Conservation (phyloP, 2,113 vertebrate genomes). For the Microcebus lehilahytsara region DNA sequence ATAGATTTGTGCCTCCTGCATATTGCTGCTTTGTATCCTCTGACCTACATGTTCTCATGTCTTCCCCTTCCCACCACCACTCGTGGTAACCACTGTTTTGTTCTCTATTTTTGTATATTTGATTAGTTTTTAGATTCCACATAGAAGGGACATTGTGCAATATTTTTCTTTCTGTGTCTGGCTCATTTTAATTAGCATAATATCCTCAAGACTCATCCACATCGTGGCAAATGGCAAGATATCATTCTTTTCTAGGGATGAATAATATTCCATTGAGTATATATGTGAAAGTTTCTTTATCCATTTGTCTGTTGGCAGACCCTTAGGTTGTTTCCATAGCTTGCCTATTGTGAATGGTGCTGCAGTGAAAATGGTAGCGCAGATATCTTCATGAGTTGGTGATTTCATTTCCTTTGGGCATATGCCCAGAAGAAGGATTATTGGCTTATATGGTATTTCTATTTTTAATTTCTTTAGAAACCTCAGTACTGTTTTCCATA, state of each 20-base stretch:
- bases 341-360: not conserved
- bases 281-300: not conserved
- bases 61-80: not conserved
- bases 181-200: not conserved
- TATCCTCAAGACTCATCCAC: not conserved
- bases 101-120: not conserved
- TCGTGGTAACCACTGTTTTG: not conserved
- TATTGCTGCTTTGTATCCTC: not conserved
- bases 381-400: not conserved
- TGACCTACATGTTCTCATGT: not conserved
- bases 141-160: not conserved
- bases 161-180: not conserved
- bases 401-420: not conserved
- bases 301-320: not conserved
- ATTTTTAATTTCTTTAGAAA: not conserved
- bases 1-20: not conserved
- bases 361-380: not conserved
- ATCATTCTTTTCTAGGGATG: not conserved
- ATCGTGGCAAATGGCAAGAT: not conserved
- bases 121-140: not conserved
- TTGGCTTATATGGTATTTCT: not conserved
- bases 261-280: not conserved
- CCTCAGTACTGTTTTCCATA: not conserved
- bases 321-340: not conserved
- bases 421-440: not conserved